Evolutionary conservation across 2,797 vertebrate genomes (phyloP), one percentile per base, ranked within the genome.

Genomic region (Lemur catta): DNA sequence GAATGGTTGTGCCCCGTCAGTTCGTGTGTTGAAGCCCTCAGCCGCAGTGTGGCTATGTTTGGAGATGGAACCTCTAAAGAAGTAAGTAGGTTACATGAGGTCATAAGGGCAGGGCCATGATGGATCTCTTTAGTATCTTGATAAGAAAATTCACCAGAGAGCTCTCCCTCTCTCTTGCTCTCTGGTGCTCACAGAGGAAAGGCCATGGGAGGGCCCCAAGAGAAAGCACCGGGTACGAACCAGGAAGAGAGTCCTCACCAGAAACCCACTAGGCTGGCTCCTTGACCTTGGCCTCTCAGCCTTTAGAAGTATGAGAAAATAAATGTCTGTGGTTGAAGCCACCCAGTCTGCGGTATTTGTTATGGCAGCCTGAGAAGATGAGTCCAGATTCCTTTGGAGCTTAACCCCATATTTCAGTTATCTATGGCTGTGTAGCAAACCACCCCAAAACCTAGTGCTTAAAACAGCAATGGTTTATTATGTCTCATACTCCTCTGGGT

Each of bases 161-260:
- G 3, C 26, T 80, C 38, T 38, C 3, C 3, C 17, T 63, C 2
- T 3, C 9, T 55, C 35, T 41, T 24, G 12, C 1, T 48, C 38
- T 43, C 57, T 63, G 13, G 26, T 3, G 4, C 30, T 63, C 14
- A 12, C 13, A 48, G 57, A 89, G 0, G 26, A 50, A 65, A 48
- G 24, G 17, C 4, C n/a, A 50, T 2, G 1, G 38, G 46, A 28
- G 22, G 13, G 13, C 38, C 43, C 24, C 50, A 0, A 5, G 24
- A 52, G 11, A 33, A 81, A 9, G 35, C 38, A 38, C 28, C 15
- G 1, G 59, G 9, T 80, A 13, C 17, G 41, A 30, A 59, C 26
- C 38, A 81, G 35, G 50, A 76, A 17, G 52, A 50, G 7, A 65
- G 46, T n/a, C 46, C 85, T 50, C 11, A 7, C 14, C 33, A 35